Evolutionary conservation across 2,113 vertebrate genomes (phyloP).

Genomic region (Anseranas semipalmata): DNA sequence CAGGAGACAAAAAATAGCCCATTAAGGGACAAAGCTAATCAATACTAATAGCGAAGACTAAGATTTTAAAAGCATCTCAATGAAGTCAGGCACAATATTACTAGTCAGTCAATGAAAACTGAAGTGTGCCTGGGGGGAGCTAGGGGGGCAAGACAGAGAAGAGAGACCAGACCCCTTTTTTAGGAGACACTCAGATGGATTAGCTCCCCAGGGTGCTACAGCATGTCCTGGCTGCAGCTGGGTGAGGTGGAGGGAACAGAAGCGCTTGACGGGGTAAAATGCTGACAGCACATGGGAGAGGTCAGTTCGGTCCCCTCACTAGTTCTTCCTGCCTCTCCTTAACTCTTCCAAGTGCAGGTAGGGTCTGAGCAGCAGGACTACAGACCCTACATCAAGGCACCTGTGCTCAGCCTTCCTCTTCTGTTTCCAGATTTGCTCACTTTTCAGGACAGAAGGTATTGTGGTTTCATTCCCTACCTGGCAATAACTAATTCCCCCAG

Average conservation of each 20-base stretch:
- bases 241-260: slow-evolving; percentile 23
- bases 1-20: slow-evolving; percentile 48
- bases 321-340: slow-evolving; percentile 7
- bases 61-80: slow-evolving; percentile 77
- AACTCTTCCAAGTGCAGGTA: background rate
- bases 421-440: background rate
- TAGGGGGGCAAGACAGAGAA: background rate
- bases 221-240: background rate
- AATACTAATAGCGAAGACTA: slow-evolving; percentile 64
- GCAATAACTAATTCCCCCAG: background rate
- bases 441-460: background rate
- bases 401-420: background rate
- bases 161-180: background rate
- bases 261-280: background rate
- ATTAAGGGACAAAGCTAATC: slow-evolving; percentile 75
- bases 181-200: background rate
- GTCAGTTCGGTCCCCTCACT: slow-evolving; percentile 64
- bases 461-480: background rate
- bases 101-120: slow-evolving; percentile 10
- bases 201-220: background rate
- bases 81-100: slow-evolving; percentile 47
- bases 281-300: slow-evolving; percentile 5
- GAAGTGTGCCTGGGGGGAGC: background rate
- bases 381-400: background rate
- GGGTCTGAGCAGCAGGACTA: background rate